These are phyloP conservation scores for Drosophila seclusa DNA, from an alignment of 2,888 invertebrate species.

Conservation along the genomic window DNA sequence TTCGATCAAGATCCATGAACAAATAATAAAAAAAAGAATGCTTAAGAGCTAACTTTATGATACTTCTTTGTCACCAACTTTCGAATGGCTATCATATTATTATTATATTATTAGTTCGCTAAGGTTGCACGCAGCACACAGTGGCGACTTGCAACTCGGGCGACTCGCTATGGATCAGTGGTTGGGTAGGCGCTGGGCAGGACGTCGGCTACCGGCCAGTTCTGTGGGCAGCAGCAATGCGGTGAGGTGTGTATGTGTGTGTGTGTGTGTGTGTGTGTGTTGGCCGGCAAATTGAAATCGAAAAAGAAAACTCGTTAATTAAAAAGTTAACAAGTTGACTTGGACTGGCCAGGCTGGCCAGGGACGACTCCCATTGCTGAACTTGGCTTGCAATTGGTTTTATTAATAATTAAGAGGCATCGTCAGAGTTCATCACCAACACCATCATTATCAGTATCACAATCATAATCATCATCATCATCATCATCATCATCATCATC, in stretches of 20 bases:
- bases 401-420: conserved; percentile 79
- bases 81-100: not conserved
- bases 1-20: not conserved
- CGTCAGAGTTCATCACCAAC: conserved; percentile 46
- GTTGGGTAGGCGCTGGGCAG: conserved; percentile 4
- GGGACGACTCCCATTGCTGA: conserved; percentile 29
- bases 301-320: conserved; percentile 83
- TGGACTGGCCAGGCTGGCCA: conserved; percentile 33
- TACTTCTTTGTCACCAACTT: not conserved
- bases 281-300: conserved; percentile 82
- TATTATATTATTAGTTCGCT: conserved; percentile 53
- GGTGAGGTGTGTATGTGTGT: not conserved
- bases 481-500: conserved; percentile 1
- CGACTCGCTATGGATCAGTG: conserved; percentile 36
- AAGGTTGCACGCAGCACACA: conserved; percentile 47
- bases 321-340: conserved; percentile 81
- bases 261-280: conserved; percentile 32
- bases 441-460: conserved; percentile 9
- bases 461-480: conserved; percentile 22
- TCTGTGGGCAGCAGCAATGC: conserved; percentile 61
- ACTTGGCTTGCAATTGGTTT: conserved; percentile 68
- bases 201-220: conserved; percentile 51
- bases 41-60: not conserved
- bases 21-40: not conserved
- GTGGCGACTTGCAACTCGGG: conserved; percentile 28